Base-by-base conservation (phyloP, 2,888 invertebrate species). In the Gari tellinella region DNA sequence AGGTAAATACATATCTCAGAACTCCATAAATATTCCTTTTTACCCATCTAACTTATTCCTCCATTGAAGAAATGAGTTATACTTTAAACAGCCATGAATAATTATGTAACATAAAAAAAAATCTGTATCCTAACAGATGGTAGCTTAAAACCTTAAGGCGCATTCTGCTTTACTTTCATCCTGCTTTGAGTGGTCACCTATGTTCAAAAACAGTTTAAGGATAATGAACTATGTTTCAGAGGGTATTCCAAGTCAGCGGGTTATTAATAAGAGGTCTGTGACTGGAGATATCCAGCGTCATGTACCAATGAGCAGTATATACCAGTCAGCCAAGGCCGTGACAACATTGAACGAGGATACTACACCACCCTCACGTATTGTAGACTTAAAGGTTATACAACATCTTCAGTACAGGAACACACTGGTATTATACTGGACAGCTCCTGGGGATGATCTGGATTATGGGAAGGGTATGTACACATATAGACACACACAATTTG, bases 401-500 rank as follows among this genome's bases (percentile, higher is more conserved):
- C 81, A 83, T 25, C 69, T 77, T 4, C 53, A 70, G 12, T 68
- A 65, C 40, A 72, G 84, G 25, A 73, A 78, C 25, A 78, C 80
- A 1, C 68, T 87, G 1, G 73, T 75, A 2, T 49, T 88, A 46
- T 68, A 76, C 2, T 88, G 86, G 83, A 86, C 86, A 14, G 86
- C 87, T 0, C 81, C 87, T 17, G 88, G 87, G 0, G 85, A 84
- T 49, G 84, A 88, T 57, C 23, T 80, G 12, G 87, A 88, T 48
- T 55, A 72, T 12, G 86, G 85, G n/a, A 81, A 63, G 78, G 84
- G 88, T 88, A 19, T 31, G n/a, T 17, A 31, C 21, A 21, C n/a
- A n/a, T n/a, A n/a, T n/a, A n/a, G n/a, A n/a, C n/a, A n/a, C n/a
- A n/a, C n/a, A n/a, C n/a, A n/a, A n/a, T n/a, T n/a, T n/a, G n/a